Conservation (phyloP, 2,888 invertebrate genomes). For the Apoda limacodes region DNA sequence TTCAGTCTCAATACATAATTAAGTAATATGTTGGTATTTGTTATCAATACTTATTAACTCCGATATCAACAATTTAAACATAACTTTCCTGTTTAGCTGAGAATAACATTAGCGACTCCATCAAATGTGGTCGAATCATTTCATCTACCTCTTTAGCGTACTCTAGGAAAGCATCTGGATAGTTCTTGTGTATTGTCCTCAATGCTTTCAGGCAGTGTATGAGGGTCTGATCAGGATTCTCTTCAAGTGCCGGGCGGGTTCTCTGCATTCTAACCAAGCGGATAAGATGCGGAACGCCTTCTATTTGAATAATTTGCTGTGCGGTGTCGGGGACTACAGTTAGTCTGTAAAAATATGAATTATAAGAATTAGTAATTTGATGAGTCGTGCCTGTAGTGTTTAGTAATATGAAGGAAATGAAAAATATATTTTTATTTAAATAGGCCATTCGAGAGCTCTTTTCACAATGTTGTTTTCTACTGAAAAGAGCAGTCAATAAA, state of each 20-base stretch:
- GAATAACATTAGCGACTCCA: constrained; percentile 84
- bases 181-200: constrained; percentile 56
- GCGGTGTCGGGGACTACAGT: constrained; percentile 77
- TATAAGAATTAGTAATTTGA: constrained; percentile 3
- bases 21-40: no score
- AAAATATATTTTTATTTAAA: no score
- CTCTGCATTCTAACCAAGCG: constrained; percentile 73
- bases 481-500: no score
- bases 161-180: constrained; percentile 46
- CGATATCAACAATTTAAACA: constrained; percentile 73
- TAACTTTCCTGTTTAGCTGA: constrained; percentile 85
- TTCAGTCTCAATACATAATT: no score
- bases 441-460: no score
- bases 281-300: constrained; percentile 75
- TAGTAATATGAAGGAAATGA: no score
- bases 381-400: no score
- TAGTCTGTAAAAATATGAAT: constrained; percentile 59
- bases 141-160: constrained; percentile 74
- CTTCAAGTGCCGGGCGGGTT: constrained; percentile 39
- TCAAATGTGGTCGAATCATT: constrained; percentile 78
- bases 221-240: constrained; percentile 54
- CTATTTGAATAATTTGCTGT: constrained; percentile 75
- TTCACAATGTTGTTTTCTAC: no score
- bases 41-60: no score
- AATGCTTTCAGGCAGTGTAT: constrained; percentile 58